A percentile compares a stretch with the other conserved stretches of the same genome.
Conservation (phyloP, 2,888 invertebrate genomes). For the Stenolophus ochropezus region DNA sequence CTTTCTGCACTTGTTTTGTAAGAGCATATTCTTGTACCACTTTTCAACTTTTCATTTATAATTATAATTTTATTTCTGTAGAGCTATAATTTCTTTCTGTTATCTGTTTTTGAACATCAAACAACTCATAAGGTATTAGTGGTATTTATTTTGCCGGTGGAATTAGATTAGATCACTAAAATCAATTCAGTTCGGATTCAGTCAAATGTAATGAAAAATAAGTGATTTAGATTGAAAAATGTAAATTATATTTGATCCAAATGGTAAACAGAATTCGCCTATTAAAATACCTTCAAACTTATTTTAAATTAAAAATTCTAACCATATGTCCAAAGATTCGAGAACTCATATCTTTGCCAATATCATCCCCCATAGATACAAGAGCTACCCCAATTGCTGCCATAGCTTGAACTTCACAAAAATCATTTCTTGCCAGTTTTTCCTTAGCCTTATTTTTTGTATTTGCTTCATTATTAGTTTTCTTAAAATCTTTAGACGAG, state of each 20-base stretch:
- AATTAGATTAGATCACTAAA: too few relatives aligned
- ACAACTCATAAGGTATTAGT: too few relatives aligned
- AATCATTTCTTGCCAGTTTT: slow-evolving; percentile 35
- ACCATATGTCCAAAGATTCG: slow-evolving; percentile 95
- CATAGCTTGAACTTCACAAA: slow-evolving; percentile 85
- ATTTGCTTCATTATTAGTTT: slow-evolving; percentile 67
- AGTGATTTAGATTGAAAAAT: too few relatives aligned
- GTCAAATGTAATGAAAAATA: too few relatives aligned
- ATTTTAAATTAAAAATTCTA: not conserved
- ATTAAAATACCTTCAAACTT: not conserved
- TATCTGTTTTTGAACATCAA: too few relatives aligned
- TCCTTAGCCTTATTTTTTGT: slow-evolving; percentile 65
- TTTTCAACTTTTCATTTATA: too few relatives aligned
- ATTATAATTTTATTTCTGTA: too few relatives aligned
- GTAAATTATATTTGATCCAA: not conserved
- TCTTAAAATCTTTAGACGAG: slow-evolving; percentile 16
- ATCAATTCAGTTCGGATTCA: too few relatives aligned
- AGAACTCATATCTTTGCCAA: slow-evolving; percentile 96
- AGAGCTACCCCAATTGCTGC: slow-evolving; percentile 97
- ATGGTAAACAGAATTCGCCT: not conserved
- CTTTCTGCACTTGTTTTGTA: too few relatives aligned
- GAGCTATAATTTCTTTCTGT: too few relatives aligned
- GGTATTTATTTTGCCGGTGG: too few relatives aligned
- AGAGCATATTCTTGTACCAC: too few relatives aligned
- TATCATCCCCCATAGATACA: slow-evolving; percentile 98